Evolutionary conservation across 2,113 vertebrate genomes (phyloP).

Genomic region (Sinocyclocheilus anophthalmus): DNA sequence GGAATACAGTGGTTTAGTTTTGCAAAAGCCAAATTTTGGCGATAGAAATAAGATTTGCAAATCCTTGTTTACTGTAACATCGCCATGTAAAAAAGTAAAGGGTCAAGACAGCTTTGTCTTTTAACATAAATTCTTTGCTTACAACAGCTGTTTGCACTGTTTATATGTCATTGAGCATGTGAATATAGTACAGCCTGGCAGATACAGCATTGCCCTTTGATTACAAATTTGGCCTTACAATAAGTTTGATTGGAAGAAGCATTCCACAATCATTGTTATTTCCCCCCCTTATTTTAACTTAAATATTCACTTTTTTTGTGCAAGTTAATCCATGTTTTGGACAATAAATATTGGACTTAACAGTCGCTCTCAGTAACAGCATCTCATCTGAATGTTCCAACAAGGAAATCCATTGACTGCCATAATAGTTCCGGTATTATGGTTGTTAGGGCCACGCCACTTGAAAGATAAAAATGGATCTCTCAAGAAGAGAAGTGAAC

Average conservation of each 20-base stretch:
- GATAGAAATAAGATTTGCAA: background rate
- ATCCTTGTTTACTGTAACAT: background rate
- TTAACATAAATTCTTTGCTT: conserved; percentile 9
- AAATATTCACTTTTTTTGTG: too few species aligned
- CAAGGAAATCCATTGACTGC: background rate
- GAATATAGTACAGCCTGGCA: conserved; percentile 33
- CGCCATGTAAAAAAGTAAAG: background rate
- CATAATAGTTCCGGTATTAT: background rate
- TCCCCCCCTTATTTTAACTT: too few species aligned
- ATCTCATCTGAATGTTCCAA: background rate
- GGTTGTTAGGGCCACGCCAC: background rate
- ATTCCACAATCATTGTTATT: background rate
- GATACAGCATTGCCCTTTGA: conserved; percentile 18
- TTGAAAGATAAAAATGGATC: conserved; percentile 3
- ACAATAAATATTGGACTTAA: too few species aligned
- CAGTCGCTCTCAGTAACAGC: background rate
- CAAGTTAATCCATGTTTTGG: too few species aligned
- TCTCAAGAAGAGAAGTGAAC: background rate
- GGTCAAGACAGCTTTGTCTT: background rate
- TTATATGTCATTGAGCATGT: conserved; percentile 48
- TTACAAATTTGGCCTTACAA: conserved; percentile 13
- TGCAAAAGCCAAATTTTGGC: background rate
- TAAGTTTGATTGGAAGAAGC: background rate
- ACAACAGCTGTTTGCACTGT: conserved; percentile 24
- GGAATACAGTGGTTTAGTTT: background rate